Evolutionary conservation across 2,797 vertebrate species (phyloP), one percentile per base, ranked within the genome.

Genomic region (Steatocranus sp.): DNA sequence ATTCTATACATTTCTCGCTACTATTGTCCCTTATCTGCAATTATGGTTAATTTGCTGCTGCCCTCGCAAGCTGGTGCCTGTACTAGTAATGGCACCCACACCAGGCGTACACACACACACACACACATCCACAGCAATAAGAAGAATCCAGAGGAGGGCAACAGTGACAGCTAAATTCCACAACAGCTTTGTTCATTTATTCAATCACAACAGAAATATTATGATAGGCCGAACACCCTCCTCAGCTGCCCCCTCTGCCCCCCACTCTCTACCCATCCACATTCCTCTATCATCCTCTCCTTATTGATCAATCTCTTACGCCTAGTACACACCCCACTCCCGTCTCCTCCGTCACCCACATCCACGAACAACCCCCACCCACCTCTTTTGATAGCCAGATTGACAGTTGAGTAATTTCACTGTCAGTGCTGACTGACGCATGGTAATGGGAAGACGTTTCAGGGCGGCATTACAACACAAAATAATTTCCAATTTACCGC

Each of bases 401-500:
- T 97, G 97, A 97, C 97, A 97, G 89, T 95, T 95, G 96, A 97
- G 96, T 97, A 96, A 97, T 97, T 97, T 95, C 95, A 92, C 95
- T 95, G 95, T 97, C 96, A 94, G 92, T 78, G 81, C 94, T 97
- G 97, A 98, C 94, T 97, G 97, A 97, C 96, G 94, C 95, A 94
- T 96, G 94, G 96, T 97, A 97, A 97, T 97, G 95, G 96, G 95
- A 96, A 97, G 96, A 96, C 96, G 95, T 97, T 96, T 96, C 90
- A 95, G 96, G 94, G 89, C 94, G 89, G 95, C 96, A 95, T 94
- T 97, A 96, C 96, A 96, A 96, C 96, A 95, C 93, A 95, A 96
- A 97, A 96, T 97, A 96, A 96, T 97, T 97, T 97, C 96, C 97
- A 97, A 97, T 97, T 97, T 97, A 97, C 96, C 95, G 94, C 96